phyloP scores from a whole-genome alignment of 2,113 vertebrate species.

The Coptodon rendalli region DNA sequence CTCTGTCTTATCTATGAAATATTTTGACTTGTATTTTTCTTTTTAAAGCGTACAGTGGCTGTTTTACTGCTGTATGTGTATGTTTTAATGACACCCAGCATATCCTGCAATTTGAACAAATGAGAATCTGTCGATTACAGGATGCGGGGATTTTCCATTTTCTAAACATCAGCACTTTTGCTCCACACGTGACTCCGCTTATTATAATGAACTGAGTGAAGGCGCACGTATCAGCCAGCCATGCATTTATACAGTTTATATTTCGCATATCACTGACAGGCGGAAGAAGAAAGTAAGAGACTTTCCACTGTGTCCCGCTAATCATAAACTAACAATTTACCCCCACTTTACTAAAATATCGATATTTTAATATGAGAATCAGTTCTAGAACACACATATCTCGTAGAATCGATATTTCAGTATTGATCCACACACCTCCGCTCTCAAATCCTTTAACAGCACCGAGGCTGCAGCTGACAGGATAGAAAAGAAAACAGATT shows the following conservation, averaged over 20 bases:
- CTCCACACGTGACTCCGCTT: not conserved
- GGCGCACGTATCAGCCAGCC: not conserved
- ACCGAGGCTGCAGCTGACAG: not conserved
- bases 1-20: fast-evolving
- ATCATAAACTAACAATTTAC: not conserved
- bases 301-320: not conserved
- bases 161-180: not conserved
- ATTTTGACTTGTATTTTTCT: not conserved
- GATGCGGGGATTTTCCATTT: fast-evolving
- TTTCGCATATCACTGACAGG: not conserved
- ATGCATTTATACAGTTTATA: fast-evolving
- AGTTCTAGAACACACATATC: not conserved
- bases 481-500: not conserved
- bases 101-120: fast-evolving
- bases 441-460: not conserved
- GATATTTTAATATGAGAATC: not conserved
- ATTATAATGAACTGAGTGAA: not conserved
- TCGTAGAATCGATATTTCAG: not conserved
- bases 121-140: not conserved
- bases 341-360: not conserved
- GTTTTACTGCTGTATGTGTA: not conserved
- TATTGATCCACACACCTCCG: not conserved
- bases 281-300: not conserved
- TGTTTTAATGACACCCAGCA: not conserved
- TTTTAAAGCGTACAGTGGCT: not conserved